Base-by-base conservation (phyloP, 2,797 vertebrate genomes). In the Chiroxiphia lanceolata region DNA sequence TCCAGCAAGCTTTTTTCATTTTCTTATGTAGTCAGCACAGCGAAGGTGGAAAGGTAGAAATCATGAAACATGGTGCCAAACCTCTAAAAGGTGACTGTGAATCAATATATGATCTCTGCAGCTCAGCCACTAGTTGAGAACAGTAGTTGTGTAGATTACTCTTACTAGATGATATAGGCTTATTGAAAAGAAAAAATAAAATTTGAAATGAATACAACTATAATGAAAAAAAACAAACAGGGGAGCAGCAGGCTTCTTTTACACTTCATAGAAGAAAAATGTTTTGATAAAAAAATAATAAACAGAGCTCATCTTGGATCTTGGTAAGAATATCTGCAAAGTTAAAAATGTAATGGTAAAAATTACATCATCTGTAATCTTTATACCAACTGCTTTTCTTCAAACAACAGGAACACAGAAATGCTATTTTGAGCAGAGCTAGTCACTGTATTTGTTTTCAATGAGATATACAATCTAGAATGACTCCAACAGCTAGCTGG, bases 301-400 rank as follows among this genome's bases (percentile, higher is more conserved):
- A 90, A 90, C 83, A 89, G 77, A 93, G 51, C 33, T 92, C 95
- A 94, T 96, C 90, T 91, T 96, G 94, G 90, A 96, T 75, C 87
- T 94, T 2, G 3, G 68, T 83, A 87, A 87, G 83, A 92, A 57
- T 94, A 93, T 93, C 86, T 96, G 86, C 83, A 70, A 90, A 95
- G 86, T 94, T 65, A 83, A 95, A 83, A 69, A 29, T 83, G 94
- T n/a, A 92, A 88, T 63, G 93, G 95, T 89, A 96, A 95, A 93
- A 96, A 96, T 96, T 69, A 96, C 96, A 94, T 96, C 90, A 97
- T 95, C 93, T 90, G 34, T 90, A 95, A 96, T 94, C 94, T 96
- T 95, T 91, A 92, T 93, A 95, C 90, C 93, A 94, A 96, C 91
- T 95, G 94, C 31, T 87, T 96, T 95, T 83, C 89, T 94, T 97